Conservation (phyloP, 2,888 invertebrate species). For the Serripes groenlandicus region DNA sequence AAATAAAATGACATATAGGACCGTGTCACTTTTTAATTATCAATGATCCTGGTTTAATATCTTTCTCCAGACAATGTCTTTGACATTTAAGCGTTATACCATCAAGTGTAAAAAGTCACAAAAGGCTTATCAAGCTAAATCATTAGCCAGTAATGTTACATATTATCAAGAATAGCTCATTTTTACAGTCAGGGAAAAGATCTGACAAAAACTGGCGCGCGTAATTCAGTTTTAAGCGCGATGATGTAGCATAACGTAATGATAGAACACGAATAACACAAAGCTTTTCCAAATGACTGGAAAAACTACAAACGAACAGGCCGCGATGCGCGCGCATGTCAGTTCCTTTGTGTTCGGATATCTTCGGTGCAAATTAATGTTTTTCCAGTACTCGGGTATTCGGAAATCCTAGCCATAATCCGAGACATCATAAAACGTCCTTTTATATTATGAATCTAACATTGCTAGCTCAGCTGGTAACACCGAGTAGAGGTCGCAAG, state of each 20-base stretch:
- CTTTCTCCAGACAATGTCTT: background rate
- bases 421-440: no score
- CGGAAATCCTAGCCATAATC: no score
- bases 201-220: constrained; percentile 1
- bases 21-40: background rate
- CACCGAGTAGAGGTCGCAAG: no score
- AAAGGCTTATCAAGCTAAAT: background rate
- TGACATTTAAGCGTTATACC: background rate
- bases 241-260: constrained; percentile 15
- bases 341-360: constrained; percentile 3
- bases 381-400: constrained; percentile 18
- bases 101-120: background rate
- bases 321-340: constrained; percentile 17
- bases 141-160: constrained; percentile 13
- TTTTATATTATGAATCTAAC: no score
- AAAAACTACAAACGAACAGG: constrained; percentile 19
- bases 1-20: background rate
- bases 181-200: background rate
- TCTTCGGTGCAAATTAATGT: constrained; percentile 13
- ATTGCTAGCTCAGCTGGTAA: no score
- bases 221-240: background rate
- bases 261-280: constrained; percentile 16
- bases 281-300: constrained; percentile 3
- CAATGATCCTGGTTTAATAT: background rate
- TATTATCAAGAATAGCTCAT: background rate